Evolutionary conservation across 2,113 vertebrate species (phyloP), one percentile per base, ranked within the genome.

Genomic region (Oncorhynchus clarkii): DNA sequence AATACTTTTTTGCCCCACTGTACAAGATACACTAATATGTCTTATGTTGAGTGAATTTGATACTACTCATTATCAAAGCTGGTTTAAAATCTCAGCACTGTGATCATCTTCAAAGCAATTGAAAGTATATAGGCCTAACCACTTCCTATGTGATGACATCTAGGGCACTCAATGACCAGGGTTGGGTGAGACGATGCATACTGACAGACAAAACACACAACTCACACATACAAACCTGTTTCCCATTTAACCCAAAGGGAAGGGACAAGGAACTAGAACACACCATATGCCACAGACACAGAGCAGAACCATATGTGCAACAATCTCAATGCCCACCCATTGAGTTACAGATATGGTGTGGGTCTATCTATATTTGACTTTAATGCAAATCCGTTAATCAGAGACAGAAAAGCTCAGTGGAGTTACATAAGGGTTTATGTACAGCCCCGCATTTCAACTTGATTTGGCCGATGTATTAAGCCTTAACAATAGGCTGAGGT

Each of bases 401-500:
- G 70, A 83, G 24, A 67, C 70, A 8, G 22, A 29, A 67, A 31
- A 48, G 69, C 54, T 70, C 49, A 71, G 31, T 49, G 22, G 45
- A 26, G 29, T 78, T 72, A 72, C 64, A 64, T 76, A 67, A 51
- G 29, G 65, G 34, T 6, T 67, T 27, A 39, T 60, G 71, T 76
- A 73, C 18, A 16, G 66, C 80, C 74, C 64, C 62, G 11, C 45
- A 12, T 78, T 54, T 84, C 66, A 29, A 48, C 71, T 67, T 70
- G 22, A 82, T 80, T 18, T 88, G 87, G 83, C 78, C 34, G 14
- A 76, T 45, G 67, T 57, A 90, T 87, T 86, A 90, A 78, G 34
- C 49, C 79, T 71, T 67, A 84, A 91, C 88, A 92, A 91, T 82
- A 84, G 80, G 71, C 79, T 72, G 31, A 77, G 67, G 87, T 89